A percentile compares a stretch with the other conserved stretches of the same genome.
These are phyloP conservation scores for Stenopsyche tienmushanensis DNA, from an alignment of 1,140 invertebrate genomes.

Conservation along the genomic window DNA sequence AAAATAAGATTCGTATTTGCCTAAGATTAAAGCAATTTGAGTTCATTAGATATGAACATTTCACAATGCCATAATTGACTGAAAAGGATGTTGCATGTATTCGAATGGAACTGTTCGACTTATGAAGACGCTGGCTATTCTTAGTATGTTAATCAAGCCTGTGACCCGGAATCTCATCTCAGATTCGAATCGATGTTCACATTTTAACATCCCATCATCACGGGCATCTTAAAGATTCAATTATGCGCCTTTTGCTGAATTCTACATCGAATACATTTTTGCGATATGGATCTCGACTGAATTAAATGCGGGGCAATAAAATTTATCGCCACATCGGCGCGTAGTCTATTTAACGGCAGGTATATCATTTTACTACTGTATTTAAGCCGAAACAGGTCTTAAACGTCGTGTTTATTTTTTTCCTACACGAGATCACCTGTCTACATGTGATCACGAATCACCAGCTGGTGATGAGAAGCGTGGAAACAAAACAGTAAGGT, in stretches of 20 bases:
- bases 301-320: too few relatives aligned
- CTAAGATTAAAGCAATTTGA: too few relatives aligned
- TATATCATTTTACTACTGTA: too few relatives aligned
- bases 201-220: background rate
- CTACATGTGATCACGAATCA: slow-evolving; percentile 6
- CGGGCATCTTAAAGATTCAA: too few relatives aligned
- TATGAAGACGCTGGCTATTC: background rate
- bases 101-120: background rate
- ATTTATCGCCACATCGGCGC: too few relatives aligned
- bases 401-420: background rate
- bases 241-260: too few relatives aligned
- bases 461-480: slow-evolving; percentile 16
- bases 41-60: background rate
- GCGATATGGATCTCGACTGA: too few relatives aligned
- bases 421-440: slow-evolving; percentile 13
- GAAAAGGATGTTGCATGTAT: background rate
- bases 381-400: background rate
- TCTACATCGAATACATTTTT: too few relatives aligned
- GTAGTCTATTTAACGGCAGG: too few relatives aligned
- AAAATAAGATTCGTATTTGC: too few relatives aligned
- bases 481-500: slow-evolving; percentile 18
- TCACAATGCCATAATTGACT: background rate
- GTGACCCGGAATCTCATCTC: background rate
- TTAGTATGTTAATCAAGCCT: too few relatives aligned
- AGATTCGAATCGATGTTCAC: background rate